A percentile compares a stretch with the other conserved stretches of the same genome.
These are phyloP conservation scores for Arenaria interpres DNA, from an alignment of 2,113 vertebrate genomes.

Conservation along the genomic window DNA sequence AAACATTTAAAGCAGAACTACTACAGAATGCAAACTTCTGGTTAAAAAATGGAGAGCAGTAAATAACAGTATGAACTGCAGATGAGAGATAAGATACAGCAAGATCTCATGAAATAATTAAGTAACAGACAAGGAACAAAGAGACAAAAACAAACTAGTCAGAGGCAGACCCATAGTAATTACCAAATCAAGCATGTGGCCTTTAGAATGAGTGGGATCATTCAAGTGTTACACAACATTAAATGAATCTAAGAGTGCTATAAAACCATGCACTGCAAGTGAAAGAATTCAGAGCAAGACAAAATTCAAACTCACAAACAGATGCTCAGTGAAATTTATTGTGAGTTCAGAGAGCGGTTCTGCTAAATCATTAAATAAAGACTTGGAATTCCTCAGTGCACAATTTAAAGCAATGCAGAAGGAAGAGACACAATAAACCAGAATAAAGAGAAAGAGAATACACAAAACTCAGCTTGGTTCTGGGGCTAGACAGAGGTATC, in stretches of 20 bases:
- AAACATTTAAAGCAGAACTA: neutral
- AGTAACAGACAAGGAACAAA: conserved; percentile 58
- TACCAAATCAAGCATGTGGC: conserved; percentile 76
- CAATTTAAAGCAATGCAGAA: conserved; percentile 3
- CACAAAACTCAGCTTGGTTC: conserved; percentile 2
- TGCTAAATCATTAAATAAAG: conserved; percentile 38
- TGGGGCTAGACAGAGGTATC: neutral
- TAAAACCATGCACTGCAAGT: conserved; percentile 52
- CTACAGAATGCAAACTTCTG: neutral
- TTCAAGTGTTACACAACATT: conserved; percentile 73
- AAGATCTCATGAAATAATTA: conserved; percentile 70
- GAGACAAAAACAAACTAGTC: conserved; percentile 68
- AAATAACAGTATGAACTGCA: conserved; percentile 1
- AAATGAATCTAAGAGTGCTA: conserved; percentile 68
- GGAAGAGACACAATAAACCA: conserved; percentile 11
- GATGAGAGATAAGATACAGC: conserved; percentile 38
- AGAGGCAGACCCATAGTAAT: conserved; percentile 71
- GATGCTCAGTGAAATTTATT: conserved; percentile 33
- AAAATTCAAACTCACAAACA: conserved; percentile 47
- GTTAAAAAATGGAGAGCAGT: neutral
- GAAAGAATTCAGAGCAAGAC: conserved; percentile 55
- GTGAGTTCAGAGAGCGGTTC: conserved; percentile 28
- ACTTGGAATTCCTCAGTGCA: neutral
- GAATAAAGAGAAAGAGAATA: neutral
- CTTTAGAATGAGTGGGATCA: conserved; percentile 70